phyloP scores from a whole-genome alignment of 2,888 invertebrate genomes.

The Agonum fuliginosum region DNA sequence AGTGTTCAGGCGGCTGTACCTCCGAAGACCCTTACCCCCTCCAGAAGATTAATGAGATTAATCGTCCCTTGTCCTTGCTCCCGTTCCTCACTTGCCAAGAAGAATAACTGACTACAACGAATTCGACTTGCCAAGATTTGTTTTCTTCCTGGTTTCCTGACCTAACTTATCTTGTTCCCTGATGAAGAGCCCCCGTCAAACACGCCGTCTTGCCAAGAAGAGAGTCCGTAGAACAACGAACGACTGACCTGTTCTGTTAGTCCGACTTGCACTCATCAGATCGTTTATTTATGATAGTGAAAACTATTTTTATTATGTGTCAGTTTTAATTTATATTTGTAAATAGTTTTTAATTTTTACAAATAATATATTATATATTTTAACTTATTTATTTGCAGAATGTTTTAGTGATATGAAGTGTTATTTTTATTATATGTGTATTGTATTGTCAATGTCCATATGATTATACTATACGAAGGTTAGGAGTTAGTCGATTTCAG shows the following conservation, averaged over 20 bases:
- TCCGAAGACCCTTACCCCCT: slow-evolving; percentile 9
- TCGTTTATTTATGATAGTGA: neutral
- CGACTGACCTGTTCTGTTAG: neutral
- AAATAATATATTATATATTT: slow-evolving; percentile 52
- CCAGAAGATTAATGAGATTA: slow-evolving; percentile 16
- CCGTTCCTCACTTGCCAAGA: neutral
- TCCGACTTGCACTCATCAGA: slow-evolving; percentile 17
- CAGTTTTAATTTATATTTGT: slow-evolving; percentile 40
- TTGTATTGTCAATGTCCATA: slow-evolving; percentile 17
- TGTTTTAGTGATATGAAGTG: slow-evolving; percentile 27
- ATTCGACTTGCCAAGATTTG: neutral
- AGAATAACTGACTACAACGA: too few relatives aligned
- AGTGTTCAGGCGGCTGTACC: slow-evolving; percentile 37
- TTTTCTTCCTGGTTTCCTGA: slow-evolving; percentile 4
- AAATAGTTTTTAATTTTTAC: slow-evolving; percentile 39
- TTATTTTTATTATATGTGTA: slow-evolving; percentile 40
- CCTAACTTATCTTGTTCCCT: neutral
- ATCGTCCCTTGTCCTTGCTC: too few relatives aligned
- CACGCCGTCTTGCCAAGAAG: slow-evolving; percentile 54
- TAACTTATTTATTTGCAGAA: slow-evolving; percentile 43
- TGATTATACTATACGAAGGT: too few relatives aligned
- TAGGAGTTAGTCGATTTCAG: neutral
- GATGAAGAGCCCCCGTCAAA: slow-evolving; percentile 1
- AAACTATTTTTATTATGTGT: slow-evolving; percentile 7
- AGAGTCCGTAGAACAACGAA: slow-evolving; percentile 21